phyloP scores from a whole-genome alignment of 2,888 invertebrate genomes.

The Hedychridium roseum region DNA sequence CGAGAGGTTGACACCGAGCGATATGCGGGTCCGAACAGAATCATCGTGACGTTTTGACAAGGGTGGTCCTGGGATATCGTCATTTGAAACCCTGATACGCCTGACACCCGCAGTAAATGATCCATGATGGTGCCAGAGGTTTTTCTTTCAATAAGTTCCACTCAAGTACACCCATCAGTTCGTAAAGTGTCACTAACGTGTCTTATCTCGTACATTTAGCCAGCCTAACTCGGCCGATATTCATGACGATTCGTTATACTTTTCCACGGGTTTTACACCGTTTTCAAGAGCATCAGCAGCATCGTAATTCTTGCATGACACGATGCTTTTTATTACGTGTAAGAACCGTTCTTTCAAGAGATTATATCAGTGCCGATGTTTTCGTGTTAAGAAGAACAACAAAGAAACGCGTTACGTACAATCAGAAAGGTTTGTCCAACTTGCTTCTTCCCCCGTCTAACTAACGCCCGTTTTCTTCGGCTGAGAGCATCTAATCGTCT shows the following conservation, averaged over 20 bases:
- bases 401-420: constrained; percentile 24
- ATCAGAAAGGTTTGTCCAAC: constrained; percentile 31
- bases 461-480: constrained; percentile 17
- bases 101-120: constrained; percentile 35
- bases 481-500: constrained; percentile 37
- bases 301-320: too few species aligned
- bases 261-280: too few species aligned
- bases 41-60: constrained; percentile 47
- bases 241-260: too few species aligned
- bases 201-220: too few species aligned
- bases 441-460: constrained; percentile 28
- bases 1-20: constrained; percentile 32
- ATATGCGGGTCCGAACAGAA: constrained; percentile 41
- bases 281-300: too few species aligned
- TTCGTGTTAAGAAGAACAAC: constrained; percentile 14
- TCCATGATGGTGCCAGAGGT: constrained; percentile 31
- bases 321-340: too few species aligned
- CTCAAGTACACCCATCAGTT: too few species aligned
- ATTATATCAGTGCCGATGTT: constrained; percentile 11
- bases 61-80: constrained; percentile 43
- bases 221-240: too few species aligned
- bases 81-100: constrained; percentile 40
- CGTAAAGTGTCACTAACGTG: too few species aligned
- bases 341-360: not conserved
- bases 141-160: too few species aligned